These are phyloP conservation scores for Porites lutea DNA, from an alignment of 64 coral and sea anemone genomes.

Conservation along the genomic window DNA sequence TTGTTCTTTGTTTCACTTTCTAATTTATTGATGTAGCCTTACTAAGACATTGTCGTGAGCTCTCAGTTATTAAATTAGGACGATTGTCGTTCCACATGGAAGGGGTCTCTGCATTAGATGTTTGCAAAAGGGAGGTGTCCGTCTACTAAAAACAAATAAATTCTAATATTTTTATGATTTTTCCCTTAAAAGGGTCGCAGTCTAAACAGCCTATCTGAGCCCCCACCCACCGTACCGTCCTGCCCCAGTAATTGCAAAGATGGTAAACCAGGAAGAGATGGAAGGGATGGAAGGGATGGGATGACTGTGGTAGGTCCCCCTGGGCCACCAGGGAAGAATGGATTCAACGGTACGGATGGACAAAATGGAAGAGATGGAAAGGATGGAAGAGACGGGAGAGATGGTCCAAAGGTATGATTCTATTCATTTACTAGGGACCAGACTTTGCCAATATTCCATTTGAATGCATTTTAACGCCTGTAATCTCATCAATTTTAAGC, in stretches of 20 bases:
- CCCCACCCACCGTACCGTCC: slow-evolving; percentile 33
- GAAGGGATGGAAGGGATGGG: slow-evolving; percentile 71
- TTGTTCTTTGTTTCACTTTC: too few relatives aligned
- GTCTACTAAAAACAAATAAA: too few relatives aligned
- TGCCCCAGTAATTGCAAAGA: slow-evolving; percentile 65
- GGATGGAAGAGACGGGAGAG: slow-evolving; percentile 46
- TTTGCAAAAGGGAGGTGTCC: too few relatives aligned
- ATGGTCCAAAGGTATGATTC: slow-evolving; percentile 49
- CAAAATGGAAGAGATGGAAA: slow-evolving; percentile 65
- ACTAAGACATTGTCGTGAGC: too few relatives aligned
- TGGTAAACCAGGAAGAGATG: slow-evolving; percentile 58
- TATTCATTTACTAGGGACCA: too few relatives aligned
- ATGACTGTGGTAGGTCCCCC: slow-evolving; percentile 56
- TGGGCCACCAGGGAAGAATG: slow-evolving; percentile 56
- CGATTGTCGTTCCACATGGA: too few relatives aligned
- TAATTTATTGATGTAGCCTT: too few relatives aligned
- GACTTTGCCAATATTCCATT: too few relatives aligned
- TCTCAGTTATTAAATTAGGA: too few relatives aligned
- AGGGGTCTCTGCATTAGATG: too few relatives aligned
- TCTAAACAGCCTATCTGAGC: slow-evolving; percentile 30
- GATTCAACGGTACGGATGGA: slow-evolving; percentile 65
- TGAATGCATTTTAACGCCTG: too few relatives aligned
- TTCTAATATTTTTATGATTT: not conserved
- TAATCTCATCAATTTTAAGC: too few relatives aligned
- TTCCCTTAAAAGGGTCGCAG: not conserved